These are phyloP conservation scores for Taxidea taxus DNA, from an alignment of 2,113 vertebrate genomes.

Conservation along the genomic window DNA sequence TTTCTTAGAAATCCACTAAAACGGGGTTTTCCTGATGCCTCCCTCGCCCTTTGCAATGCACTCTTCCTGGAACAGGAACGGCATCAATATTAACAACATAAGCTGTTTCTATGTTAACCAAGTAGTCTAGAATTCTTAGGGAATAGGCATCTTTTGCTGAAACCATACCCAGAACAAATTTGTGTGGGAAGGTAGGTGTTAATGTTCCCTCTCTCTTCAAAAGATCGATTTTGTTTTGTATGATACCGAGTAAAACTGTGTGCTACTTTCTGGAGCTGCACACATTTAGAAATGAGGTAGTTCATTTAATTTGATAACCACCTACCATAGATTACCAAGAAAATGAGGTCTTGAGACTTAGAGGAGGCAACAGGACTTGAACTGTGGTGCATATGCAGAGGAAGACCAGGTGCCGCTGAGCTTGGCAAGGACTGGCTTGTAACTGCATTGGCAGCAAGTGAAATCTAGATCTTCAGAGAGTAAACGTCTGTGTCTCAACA, in stretches of 20 bases:
- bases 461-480: neutral
- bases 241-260: no score
- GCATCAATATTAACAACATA: neutral
- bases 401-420: no score
- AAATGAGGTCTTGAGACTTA: no score
- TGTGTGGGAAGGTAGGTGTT: neutral
- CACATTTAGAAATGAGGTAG: no score
- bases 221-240: neutral
- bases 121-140: neutral
- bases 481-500: neutral
- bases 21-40: neutral
- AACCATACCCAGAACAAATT: neutral
- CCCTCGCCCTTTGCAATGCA: neutral
- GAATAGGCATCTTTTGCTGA: neutral
- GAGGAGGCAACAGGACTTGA: rapidly evolving
- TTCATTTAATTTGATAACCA: neutral
- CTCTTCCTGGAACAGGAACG: neutral
- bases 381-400: rapidly evolving
- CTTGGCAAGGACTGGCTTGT: neutral
- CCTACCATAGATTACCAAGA: neutral
- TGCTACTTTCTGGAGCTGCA: neutral
- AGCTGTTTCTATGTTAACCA: neutral
- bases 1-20: neutral
- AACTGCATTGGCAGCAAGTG: no score
- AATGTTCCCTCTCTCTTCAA: neutral